Conservation (phyloP, 2,888 invertebrate genomes). For the Ectobius pallidus region DNA sequence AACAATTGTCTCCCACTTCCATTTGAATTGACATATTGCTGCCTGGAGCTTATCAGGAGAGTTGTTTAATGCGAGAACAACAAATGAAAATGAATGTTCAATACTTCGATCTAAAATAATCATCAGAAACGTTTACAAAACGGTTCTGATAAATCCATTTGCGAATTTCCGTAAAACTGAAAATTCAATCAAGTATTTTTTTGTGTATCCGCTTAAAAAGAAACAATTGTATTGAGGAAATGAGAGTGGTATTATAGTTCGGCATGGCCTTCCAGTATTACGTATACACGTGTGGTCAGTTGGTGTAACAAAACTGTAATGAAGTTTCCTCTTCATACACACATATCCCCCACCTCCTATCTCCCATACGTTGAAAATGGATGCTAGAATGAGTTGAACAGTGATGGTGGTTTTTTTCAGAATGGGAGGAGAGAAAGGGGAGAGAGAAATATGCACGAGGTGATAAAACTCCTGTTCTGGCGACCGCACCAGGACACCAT, state of each 20-base stretch:
- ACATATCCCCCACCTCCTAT: background rate
- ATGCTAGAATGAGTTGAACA: background rate
- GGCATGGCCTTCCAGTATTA: background rate
- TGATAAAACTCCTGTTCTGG: constrained; percentile 20
- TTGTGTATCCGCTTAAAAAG: background rate
- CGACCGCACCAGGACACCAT: background rate
- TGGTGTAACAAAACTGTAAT: background rate
- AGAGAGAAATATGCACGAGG: constrained; percentile 20
- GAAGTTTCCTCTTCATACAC: background rate
- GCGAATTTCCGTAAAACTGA: constrained; percentile 4
- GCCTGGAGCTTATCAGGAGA: too few relatives aligned
- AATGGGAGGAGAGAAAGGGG: background rate
- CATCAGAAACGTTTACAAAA: too few relatives aligned
- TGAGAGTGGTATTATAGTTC: background rate
- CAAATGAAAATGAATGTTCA: too few relatives aligned
- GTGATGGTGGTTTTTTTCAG: background rate
- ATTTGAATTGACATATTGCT: too few relatives aligned
- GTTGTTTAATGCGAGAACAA: too few relatives aligned
- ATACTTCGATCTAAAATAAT: too few relatives aligned
- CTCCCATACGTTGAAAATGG: background rate
- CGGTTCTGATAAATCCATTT: background rate
- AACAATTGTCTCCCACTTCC: too few relatives aligned
- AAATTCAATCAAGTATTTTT: constrained; percentile 16
- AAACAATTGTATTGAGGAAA: constrained; percentile 1
- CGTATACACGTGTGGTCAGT: background rate